Evolutionary conservation across 2,888 invertebrate genomes (phyloP).

Genomic region (Perizoma affinitatum): DNA sequence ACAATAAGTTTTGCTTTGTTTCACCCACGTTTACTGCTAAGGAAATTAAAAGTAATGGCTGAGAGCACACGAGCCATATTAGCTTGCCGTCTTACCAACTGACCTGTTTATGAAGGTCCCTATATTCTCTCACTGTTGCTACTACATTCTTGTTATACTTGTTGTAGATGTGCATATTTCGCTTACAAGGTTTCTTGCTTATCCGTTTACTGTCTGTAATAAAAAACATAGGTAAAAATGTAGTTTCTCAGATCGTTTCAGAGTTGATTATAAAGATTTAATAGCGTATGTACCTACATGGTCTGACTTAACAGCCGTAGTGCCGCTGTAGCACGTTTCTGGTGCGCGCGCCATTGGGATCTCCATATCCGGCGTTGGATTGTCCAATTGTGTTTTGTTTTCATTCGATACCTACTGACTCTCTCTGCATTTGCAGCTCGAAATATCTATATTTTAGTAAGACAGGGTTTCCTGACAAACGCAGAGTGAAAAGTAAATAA

Average conservation of each 20-base stretch:
- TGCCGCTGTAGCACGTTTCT: too few relatives aligned
- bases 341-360: too few relatives aligned
- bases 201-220: neutral
- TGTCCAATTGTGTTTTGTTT: too few relatives aligned
- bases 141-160: conserved; percentile 57
- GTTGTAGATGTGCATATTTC: conserved; percentile 5
- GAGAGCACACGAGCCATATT: conserved; percentile 63
- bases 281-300: too few relatives aligned
- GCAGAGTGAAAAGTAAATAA: too few relatives aligned
- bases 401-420: too few relatives aligned
- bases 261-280: neutral
- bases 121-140: conserved; percentile 52
- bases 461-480: too few relatives aligned
- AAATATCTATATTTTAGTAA: too few relatives aligned
- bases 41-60: conserved; percentile 69
- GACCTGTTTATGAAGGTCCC: conserved; percentile 70
- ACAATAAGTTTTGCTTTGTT: conserved; percentile 72
- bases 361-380: too few relatives aligned
- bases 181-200: neutral
- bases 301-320: too few relatives aligned
- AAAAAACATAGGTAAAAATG: neutral
- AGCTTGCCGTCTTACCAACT: conserved; percentile 54
- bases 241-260: neutral
- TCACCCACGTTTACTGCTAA: conserved; percentile 53
- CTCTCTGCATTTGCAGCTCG: too few relatives aligned